A percentile compares a stretch with the other conserved stretches of the same genome.
phyloP scores from a whole-genome alignment of 2,797 vertebrate species.

The Eurystomus glaucurus region DNA sequence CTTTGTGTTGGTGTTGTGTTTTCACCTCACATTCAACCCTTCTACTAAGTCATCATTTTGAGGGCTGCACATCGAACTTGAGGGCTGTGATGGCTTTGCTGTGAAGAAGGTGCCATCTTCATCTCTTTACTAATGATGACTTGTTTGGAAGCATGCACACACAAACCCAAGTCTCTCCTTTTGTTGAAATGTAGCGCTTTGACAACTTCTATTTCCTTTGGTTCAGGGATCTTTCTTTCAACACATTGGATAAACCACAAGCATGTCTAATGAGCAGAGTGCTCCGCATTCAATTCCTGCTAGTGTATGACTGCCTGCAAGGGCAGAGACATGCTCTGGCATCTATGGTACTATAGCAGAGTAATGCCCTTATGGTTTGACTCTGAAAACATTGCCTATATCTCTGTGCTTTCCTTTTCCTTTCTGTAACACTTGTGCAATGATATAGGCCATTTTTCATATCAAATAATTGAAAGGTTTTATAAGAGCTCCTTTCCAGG shows the following conservation, averaged over 20 bases:
- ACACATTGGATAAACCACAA: rapidly evolving
- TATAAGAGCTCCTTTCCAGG: not conserved
- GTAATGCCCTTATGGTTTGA: not conserved
- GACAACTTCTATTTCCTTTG: not conserved
- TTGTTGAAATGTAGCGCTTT: not conserved
- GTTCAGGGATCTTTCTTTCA: not conserved
- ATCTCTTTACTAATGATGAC: not conserved
- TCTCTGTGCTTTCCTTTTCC: not conserved
- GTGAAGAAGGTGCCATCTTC: not conserved
- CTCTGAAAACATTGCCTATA: not conserved
- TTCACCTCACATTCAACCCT: not conserved
- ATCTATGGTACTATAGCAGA: not conserved
- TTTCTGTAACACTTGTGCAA: not conserved
- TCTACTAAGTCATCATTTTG: not conserved
- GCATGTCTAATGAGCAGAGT: not conserved
- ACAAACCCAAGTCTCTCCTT: not conserved
- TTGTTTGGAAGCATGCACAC: not conserved
- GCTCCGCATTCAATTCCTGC: not conserved
- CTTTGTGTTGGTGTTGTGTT: not conserved
- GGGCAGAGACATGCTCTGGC: not conserved
- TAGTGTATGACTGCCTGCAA: not conserved
- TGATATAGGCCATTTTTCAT: not conserved
- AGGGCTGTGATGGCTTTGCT: not conserved
- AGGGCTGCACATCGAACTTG: rapidly evolving
- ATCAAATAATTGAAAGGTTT: not conserved